Percentiles rank a stretch among this genome's conserved stretches.
Conservation (phyloP, 2,888 invertebrate species). For the Nycteola revayana region DNA sequence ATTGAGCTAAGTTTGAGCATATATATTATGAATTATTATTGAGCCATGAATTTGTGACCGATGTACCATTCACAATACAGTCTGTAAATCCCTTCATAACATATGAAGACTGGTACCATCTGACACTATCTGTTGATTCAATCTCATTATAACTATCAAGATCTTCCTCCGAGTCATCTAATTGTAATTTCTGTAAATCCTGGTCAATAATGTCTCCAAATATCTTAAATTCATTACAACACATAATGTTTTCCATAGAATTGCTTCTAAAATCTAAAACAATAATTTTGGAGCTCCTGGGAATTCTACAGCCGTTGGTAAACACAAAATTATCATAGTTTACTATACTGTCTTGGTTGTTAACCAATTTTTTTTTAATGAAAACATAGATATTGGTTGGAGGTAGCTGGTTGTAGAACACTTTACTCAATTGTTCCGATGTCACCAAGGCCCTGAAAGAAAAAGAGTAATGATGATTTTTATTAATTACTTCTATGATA, state of each 20-base stretch:
- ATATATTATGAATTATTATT: conserved; percentile 39
- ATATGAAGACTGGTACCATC: conserved; percentile 81
- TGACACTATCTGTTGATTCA: conserved; percentile 52
- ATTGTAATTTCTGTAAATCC: conserved; percentile 36
- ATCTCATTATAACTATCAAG: conserved; percentile 52
- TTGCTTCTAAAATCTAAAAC: conserved; percentile 58
- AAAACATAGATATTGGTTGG: conserved; percentile 78
- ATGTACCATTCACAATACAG: conserved; percentile 76
- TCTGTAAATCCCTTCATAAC: conserved; percentile 83
- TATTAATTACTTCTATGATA: too few species aligned
- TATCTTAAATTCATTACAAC: conserved; percentile 65
- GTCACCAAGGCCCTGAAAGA: conserved; percentile 71
- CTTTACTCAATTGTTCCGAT: conserved; percentile 62
- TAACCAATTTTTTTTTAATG: conserved; percentile 56
- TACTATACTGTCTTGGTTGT: conserved; percentile 41
- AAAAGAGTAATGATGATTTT: too few species aligned
- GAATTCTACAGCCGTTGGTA: conserved; percentile 60
- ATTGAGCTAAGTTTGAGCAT: conserved; percentile 20
- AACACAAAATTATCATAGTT: conserved; percentile 59
- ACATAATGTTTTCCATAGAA: conserved; percentile 46
- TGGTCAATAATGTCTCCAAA: conserved; percentile 59
- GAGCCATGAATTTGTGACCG: conserved; percentile 77
- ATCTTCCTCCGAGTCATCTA: conserved; percentile 28
- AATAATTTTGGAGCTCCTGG: conserved; percentile 58
- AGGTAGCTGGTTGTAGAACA: conserved; percentile 60